phyloP scores from a whole-genome alignment of 2,797 vertebrate species.

The Ctenopoma kingsleyae region DNA sequence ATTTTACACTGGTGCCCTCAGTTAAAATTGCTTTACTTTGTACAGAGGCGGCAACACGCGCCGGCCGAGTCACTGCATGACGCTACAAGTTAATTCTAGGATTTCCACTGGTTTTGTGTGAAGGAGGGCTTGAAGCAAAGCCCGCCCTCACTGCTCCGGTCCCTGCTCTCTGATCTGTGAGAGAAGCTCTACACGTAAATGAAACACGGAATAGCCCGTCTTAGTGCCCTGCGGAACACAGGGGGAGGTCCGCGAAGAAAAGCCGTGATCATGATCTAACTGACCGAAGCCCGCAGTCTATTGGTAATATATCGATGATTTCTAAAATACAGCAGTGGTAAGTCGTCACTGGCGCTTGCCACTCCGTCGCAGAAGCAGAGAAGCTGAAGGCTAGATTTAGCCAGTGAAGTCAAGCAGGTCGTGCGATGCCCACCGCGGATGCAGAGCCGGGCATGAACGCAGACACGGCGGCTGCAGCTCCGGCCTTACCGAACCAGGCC shows the following conservation, averaged over 20 bases:
- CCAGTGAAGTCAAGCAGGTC: slow-evolving; percentile 26
- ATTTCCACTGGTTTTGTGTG: slow-evolving; percentile 54
- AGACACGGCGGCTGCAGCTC: slow-evolving; percentile 44
- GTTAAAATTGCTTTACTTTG: background rate
- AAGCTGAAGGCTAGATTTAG: slow-evolving; percentile 30
- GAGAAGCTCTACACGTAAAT: slow-evolving; percentile 24
- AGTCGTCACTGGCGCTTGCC: slow-evolving; percentile 23
- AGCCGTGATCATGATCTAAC: slow-evolving; percentile 35
- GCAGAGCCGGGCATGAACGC: slow-evolving; percentile 53
- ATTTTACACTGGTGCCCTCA: background rate
- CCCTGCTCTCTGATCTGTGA: slow-evolving; percentile 5
- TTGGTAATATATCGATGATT: slow-evolving; percentile 39
- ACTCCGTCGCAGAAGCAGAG: slow-evolving; percentile 16
- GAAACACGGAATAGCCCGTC: slow-evolving; percentile 39
- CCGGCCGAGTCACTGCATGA: slow-evolving; percentile 42
- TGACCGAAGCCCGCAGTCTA: background rate
- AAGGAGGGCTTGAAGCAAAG: slow-evolving; percentile 66
- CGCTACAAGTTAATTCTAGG: slow-evolving; percentile 61
- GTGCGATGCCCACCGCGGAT: slow-evolving; percentile 74
- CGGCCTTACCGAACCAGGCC: slow-evolving; percentile 59
- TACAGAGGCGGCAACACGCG: background rate
- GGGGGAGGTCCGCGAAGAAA: background rate
- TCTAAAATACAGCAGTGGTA: background rate
- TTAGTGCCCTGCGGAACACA: slow-evolving; percentile 43
- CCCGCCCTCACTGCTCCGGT: slow-evolving; percentile 73